phyloP scores from a whole-genome alignment of 2,797 vertebrate species.

The Notamacropus eugenii region DNA sequence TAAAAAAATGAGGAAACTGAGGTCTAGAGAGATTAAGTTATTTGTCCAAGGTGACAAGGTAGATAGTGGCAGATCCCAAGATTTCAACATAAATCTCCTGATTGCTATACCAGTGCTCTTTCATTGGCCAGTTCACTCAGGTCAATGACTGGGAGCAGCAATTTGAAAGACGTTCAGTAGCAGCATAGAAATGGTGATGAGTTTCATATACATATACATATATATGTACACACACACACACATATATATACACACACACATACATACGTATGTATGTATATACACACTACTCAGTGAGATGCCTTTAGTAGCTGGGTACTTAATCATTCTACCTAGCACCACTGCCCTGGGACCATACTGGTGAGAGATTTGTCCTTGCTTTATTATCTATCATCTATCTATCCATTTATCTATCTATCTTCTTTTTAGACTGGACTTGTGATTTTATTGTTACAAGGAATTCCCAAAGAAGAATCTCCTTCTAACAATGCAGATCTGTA shows the following conservation, averaged over 20 bases:
- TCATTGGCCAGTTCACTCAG: neutral
- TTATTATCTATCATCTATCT: neutral
- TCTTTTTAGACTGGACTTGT: neutral
- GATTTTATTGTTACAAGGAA: neutral
- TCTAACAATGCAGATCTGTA: neutral
- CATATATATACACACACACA: no score
- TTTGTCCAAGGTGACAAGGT: neutral
- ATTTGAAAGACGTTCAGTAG: neutral
- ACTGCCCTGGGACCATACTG: neutral
- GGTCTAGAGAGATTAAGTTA: neutral
- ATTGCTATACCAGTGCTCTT: neutral
- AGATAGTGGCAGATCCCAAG: neutral
- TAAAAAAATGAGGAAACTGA: neutral
- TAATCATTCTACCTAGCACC: neutral
- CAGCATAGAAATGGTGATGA: neutral
- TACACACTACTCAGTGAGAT: neutral
- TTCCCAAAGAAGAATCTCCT: neutral
- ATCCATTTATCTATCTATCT: neutral
- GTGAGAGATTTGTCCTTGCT: neutral
- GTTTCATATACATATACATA: no score
- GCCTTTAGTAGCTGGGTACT: neutral
- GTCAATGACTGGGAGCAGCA: neutral
- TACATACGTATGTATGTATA: no score
- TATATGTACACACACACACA: no score
- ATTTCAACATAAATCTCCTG: neutral